phyloP scores from a whole-genome alignment of 1,140 invertebrate genomes.

The Hylaeus anthracinus region DNA sequence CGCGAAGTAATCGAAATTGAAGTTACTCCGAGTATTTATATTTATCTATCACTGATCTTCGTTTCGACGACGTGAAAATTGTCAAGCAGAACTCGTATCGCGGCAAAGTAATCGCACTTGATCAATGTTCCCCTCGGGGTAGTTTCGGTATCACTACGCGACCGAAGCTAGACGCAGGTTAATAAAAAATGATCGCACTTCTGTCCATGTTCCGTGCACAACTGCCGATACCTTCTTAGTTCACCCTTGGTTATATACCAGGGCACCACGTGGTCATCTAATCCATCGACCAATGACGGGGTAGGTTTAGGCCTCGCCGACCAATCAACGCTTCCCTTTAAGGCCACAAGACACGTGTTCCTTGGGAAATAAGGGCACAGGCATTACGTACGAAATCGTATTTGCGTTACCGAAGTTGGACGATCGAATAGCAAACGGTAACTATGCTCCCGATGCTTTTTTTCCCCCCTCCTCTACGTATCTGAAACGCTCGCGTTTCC shows the following conservation, averaged over 20 bases:
- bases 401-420: constrained; percentile 58
- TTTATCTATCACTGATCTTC: constrained; percentile 11
- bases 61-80: constrained; percentile 1
- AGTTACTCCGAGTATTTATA: neutral
- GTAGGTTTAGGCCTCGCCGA: constrained; percentile 51
- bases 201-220: constrained; percentile 68
- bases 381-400: constrained; percentile 66
- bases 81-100: constrained; percentile 8
- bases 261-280: constrained; percentile 78
- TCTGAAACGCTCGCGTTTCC: neutral
- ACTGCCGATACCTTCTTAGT: constrained; percentile 76
- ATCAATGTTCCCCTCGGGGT: constrained; percentile 4
- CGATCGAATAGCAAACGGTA: constrained; percentile 56
- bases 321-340: constrained; percentile 71
- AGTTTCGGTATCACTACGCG: constrained; percentile 46
- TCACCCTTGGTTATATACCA: constrained; percentile 78
- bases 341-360: constrained; percentile 70
- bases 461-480: neutral
- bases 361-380: constrained; percentile 72
- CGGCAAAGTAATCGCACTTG: constrained; percentile 39
- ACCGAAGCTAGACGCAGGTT: constrained; percentile 42
- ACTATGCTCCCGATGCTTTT: constrained; percentile 12
- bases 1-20: neutral
- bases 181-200: constrained; percentile 65
- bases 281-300: constrained; percentile 75